Base-by-base conservation (phyloP, 2,888 invertebrate genomes). In the Pinctada fucata region DNA sequence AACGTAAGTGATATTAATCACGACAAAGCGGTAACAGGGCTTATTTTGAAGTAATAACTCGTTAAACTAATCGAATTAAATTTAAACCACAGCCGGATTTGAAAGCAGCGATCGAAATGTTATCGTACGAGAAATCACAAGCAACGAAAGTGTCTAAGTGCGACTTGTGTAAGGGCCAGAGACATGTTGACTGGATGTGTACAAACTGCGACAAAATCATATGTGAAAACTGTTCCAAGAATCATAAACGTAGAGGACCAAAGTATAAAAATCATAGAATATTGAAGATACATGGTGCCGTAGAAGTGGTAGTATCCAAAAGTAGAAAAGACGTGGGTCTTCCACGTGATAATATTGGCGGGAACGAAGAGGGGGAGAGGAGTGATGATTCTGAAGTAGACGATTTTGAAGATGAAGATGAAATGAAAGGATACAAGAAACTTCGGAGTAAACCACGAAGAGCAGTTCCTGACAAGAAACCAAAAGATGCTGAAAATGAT, bases 151-250 rank as follows among this genome's bases (percentile, higher is more conserved):
- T 68, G 48, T 45, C 16, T 13, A 68, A 68, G 48, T 74, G 74
- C 66, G 74, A 74, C 66, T 66, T 65, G 45, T 74, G 74, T 74
- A 66, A 47, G 2, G 51, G 50, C 31, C 45, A 8, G n/a, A 51
- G 49, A 5, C 48, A 49, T 16, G 74, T 74, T 13, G 50, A 74
- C 65, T 74, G 74, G 74, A 66, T 74, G 66, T 74, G 74, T 66
- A 63, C 63, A n/a, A 50, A n/a, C 51, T 74, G 74, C 50, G 66
- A 74, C 66, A 65, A 66, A 66, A 74, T 74, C 13, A 50, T 65
- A 3, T 74, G 74, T 50, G 74, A 74, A 65, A 58, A 48, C 49
- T 74, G 74, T 63, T 66, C 65, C 65, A 31, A 65, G n/a, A 74
- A 48, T 31, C 74, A 74, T 66, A 65, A 50, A 31, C 58, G 6